Base-by-base conservation (phyloP, 2,113 vertebrate species). In the Nothocercus julius region DNA sequence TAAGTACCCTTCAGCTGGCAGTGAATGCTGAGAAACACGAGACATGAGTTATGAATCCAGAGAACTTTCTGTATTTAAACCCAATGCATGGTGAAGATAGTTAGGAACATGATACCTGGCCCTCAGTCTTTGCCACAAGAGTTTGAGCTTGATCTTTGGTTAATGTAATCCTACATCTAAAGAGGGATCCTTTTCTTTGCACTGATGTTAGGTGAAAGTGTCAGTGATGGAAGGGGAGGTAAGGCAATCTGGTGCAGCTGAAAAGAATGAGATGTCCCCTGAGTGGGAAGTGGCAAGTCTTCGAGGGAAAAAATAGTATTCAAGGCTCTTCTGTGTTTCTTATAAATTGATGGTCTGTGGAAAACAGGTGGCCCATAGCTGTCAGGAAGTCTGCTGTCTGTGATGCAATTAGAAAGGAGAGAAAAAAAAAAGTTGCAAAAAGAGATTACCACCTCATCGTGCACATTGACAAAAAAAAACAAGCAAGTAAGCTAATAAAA, bases 171-270 rank as follows among this genome's bases (percentile, higher is more conserved):
- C 82, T 69, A 21, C 79, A 86, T 88, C 76, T 80, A 28, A 90
- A 88, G 76, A 78, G 45, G 51, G 42, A 70, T 38, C 24, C 21
- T 81, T 86, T 73, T 74, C 59, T 74, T 93, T 90, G 40, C 77
- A 3, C 32, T 94, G 59, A 77, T 83, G 51, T 85, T 88, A 63
- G 34, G 19, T 77, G n/a, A n/a, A 51, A 25, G 45, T 22, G 66
- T 91, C 82, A 81, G 73, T 90, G 89, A 72, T 95, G 56, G 45
- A 94, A 90, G 73, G 92, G 34, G 45, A 86, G 30, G 90, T 73
- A 94, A 80, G 78, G 61, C 63, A 93, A 47, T 84, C 72, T 74
- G 27, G 63, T 85, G 61, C 54, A 82, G 64, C 64, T 92, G 91
- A 81, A 70, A 93, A 88, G 72, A 90, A 40, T 30, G 44, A 81